Evolutionary conservation across 92 coral and sea anemone species (phyloP).

Genomic region (Palythoa caribaeorum): DNA sequence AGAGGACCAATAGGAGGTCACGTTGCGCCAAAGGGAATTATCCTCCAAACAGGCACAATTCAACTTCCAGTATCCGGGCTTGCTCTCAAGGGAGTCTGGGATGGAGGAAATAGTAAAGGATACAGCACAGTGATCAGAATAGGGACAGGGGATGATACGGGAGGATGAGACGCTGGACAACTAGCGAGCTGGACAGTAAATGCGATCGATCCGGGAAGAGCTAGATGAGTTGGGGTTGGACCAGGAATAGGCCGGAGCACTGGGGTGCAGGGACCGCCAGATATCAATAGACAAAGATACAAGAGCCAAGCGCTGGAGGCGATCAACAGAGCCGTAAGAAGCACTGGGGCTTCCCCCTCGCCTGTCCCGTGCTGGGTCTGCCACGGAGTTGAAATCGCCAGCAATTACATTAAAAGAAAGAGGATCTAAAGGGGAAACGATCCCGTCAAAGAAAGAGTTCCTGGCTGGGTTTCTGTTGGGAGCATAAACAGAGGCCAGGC

Average conservation of each 20-base stretch:
- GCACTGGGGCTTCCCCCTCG: background rate
- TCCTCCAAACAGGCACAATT: constrained; percentile 2
- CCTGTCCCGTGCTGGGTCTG: background rate
- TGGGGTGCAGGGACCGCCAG: constrained; percentile 21
- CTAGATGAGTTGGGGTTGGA: background rate
- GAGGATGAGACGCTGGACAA: background rate
- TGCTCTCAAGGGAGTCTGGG: background rate
- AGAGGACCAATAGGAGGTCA: constrained; percentile 37
- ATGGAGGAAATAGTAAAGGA: background rate
- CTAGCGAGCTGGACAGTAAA: background rate
- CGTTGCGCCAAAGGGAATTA: background rate
- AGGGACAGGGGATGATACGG: constrained; percentile 20
- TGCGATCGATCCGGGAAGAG: constrained; percentile 12
- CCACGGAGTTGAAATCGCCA: constrained; percentile 38
- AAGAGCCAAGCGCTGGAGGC: background rate
- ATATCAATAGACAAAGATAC: background rate
- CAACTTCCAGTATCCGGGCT: constrained; percentile 44
- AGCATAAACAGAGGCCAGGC: background rate
- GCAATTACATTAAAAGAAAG: background rate
- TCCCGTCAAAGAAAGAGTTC: background rate
- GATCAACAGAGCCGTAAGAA: background rate
- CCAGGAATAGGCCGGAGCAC: constrained; percentile 1
- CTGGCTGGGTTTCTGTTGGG: constrained; percentile 49
- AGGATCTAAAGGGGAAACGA: background rate
- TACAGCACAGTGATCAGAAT: constrained; percentile 37